Base-by-base conservation (phyloP, 1,140 invertebrate species). In the Cydia splendana region DNA sequence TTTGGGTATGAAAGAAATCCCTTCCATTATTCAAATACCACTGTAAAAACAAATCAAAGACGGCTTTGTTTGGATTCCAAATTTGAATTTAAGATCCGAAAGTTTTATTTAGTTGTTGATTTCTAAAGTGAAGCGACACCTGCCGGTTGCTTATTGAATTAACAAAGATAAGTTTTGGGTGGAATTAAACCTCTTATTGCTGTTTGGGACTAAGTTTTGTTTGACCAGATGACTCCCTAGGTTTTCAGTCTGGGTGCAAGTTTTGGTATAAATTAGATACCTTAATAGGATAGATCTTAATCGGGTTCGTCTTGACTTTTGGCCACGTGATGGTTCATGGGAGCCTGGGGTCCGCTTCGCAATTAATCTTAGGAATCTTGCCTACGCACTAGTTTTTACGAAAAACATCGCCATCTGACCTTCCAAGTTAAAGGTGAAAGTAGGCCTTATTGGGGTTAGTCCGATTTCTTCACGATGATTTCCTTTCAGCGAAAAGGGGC, bases 81-180 rank as follows among this genome's bases (percentile, higher is more conserved):
- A 89, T 90, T 89, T 89, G 84, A 88, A 91, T 88, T 91, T 90
- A 87, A 89, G 89, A 91, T 91, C 80, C 73, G 74, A 86, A 87
- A 82, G 85, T 83, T 78, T 79, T 78, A 78, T 81, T 78, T 76
- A 75, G 65, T 79, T 88, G 88, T 90, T 90, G 88, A 91, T 90
- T 87, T 84, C 67, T 82, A 78, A 82, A 82, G 79, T 80, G 78
- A 77, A 78, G 76, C 79, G 77, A 82, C 85, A 86, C 82, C 86
- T 88, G 88, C 62, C 85, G 84, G 65, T 76, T 82, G 75, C 77
- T 76, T 74, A 57, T 77, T 42, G 57, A 69, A 38, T 42, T 45
- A 71, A 71, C 30, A 18, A 42, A 42, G 5, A 6, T 13, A 12
- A 71, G 34, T 20, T 30, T 71, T 45, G 57, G 34, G 30, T 42